phyloP scores from a whole-genome alignment of 2,888 invertebrate genomes.

The Pterostichus madidus region DNA sequence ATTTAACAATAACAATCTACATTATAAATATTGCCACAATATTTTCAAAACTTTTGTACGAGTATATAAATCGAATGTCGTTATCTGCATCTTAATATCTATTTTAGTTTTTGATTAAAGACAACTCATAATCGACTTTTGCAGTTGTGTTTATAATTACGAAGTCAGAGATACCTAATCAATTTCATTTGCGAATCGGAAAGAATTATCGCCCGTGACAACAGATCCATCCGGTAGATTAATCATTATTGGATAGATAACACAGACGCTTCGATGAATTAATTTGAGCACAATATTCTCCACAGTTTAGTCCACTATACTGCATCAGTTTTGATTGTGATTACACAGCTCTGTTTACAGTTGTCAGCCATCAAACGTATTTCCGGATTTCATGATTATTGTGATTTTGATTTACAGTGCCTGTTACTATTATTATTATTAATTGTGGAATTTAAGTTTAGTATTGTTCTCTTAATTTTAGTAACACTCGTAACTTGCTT shows the following conservation, averaged over 20 bases:
- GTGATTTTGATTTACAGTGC: background rate
- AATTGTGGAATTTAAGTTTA: constrained; percentile 1
- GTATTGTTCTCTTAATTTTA: background rate
- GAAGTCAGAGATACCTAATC: background rate
- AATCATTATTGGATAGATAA: constrained; percentile 9
- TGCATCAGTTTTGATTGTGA: constrained; percentile 5
- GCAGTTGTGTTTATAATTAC: no score
- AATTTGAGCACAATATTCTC: constrained; percentile 29
- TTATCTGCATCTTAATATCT: no score
- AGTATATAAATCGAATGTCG: no score
- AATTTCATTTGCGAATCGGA: constrained; percentile 22
- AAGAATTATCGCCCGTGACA: constrained; percentile 36
- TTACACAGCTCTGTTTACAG: constrained; percentile 6
- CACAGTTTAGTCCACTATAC: background rate
- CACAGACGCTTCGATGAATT: constrained; percentile 21
- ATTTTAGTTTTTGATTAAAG: no score
- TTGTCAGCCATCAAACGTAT: constrained; percentile 18
- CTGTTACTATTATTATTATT: background rate
- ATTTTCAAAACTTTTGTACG: no score
- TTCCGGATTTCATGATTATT: constrained; percentile 14
- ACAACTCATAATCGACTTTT: no score
- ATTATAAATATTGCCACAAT: no score
- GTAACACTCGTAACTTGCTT: background rate
- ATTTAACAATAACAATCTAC: no score
- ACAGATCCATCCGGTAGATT: constrained; percentile 18